Base-by-base conservation (phyloP, 2,113 vertebrate species). In the Petaurus breviceps region DNA sequence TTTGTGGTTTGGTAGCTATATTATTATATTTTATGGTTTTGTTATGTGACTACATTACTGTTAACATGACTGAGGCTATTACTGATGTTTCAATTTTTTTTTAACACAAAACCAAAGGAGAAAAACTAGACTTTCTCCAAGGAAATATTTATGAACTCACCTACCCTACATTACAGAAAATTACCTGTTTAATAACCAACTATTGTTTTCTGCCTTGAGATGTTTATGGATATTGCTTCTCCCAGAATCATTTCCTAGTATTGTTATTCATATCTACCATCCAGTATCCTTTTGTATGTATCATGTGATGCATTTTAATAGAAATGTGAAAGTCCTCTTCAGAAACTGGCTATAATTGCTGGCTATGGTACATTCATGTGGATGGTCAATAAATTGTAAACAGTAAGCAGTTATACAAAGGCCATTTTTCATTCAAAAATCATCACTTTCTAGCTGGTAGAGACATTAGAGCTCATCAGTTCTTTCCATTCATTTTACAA, bases 231-330 rank as follows among this genome's bases (percentile, higher is more conserved):
- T 92, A 52, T 92, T 49, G 90, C 51, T 37, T 91, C 37, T 57
- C 90, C 28, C 77, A 57, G 16, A 31, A 51, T 23, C 37, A 94
- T 94, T 93, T 91, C 11, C 68, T n/a, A 26, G n/a, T 5, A 57
- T 50, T 23, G 1, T n/a, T 84, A 9, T 89, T 19, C 51, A 16
- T 94, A 95, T 94, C n/a, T 57, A 57, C 90, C 23, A 96, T 89
- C 94, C 92, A 12, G 47, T 23, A 52, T 26, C 11, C 43, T 19
- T 96, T 0, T 84, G 22, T 96, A 95, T 97, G 77, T 47, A 97
- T 97, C 92, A 89, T 53, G 0, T 3, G 8, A 93, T 53, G 51
- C 49, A 23, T 0, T 37, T 53, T 97, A 95, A 93, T 54, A 93
- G 19, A 91, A 19, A 14, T n/a, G 0, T 46, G 28, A 11, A 91